Base-by-base conservation (phyloP, 2,797 vertebrate genomes). In the Lateolabrax maculatus region DNA sequence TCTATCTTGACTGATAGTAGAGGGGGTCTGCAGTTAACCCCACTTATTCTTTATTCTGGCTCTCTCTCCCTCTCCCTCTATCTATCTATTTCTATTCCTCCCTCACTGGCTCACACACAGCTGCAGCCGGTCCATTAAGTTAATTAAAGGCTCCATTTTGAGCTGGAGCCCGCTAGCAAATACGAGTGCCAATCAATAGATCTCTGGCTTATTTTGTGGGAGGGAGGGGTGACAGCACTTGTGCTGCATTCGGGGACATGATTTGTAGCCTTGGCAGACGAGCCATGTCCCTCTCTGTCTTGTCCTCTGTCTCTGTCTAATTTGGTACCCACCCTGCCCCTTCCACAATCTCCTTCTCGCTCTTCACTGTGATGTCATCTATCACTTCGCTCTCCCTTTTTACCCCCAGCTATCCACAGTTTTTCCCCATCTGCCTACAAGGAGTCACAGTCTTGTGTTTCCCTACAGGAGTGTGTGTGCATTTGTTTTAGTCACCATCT, bases 101-200 rank as follows among this genome's bases (percentile, higher is more conserved):
- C 34, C 87, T 85, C 82, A 52, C 87, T 90, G 92, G 88, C 91
- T 92, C 85, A 68, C 91, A 87, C 91, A 84, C 94, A 95, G 94
- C 93, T 95, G 94, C 91, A 93, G 87, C 91, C 81, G 86, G 89
- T 95, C 95, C 95, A 96, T 96, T 96, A 95, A 95, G 94, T 96
- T 96, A 96, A 96, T 96, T 96, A 96, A 95, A 96, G 95, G 95
- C 93, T 95, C 94, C 94, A 95, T 96, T 96, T 95, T 94, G 92
- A 94, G 91, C 90, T 86, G 89, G 86, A 91, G 93, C 92, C 94
- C 84, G 89, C 93, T 90, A 95, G 94, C 94, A 90, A 93, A 94
- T 90, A 87, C 90, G 79, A 92, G 84, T 92, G 94, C 92, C 94
- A 95, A 95, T 96, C 95, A 96, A 95, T 96, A 95, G 89, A 93